Evolutionary conservation across 2,113 vertebrate genomes (phyloP).

Genomic region (Gymnocephalus cernua): DNA sequence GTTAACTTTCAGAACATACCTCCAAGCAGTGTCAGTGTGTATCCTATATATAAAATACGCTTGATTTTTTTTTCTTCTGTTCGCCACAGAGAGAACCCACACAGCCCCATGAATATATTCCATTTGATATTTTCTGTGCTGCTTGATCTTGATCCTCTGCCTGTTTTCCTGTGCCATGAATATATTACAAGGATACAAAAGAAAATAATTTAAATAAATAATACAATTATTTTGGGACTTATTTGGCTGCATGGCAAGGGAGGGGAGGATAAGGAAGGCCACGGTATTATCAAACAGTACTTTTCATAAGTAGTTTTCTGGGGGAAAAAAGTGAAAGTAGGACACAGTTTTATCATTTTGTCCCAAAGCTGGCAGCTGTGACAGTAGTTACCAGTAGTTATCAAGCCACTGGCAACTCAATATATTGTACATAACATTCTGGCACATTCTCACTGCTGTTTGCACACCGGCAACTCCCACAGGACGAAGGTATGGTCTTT

Average conservation of each 20-base stretch:
- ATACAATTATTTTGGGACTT: conserved; percentile 54
- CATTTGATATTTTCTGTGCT: conserved; percentile 76
- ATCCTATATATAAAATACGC: conserved; percentile 55
- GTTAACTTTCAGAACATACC: conserved; percentile 12
- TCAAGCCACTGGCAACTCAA: conserved; percentile 30
- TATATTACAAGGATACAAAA: conserved; percentile 75
- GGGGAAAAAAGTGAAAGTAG: conserved; percentile 54
- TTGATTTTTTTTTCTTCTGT: conserved; percentile 23
- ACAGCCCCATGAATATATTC: conserved; percentile 77
- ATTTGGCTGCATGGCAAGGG: conserved; percentile 2
- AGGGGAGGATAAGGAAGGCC: conserved; percentile 57
- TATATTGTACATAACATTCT: not conserved
- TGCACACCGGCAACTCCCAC: conserved; percentile 7
- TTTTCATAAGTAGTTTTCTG: conserved; percentile 64
- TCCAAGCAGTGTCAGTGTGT: conserved; percentile 24
- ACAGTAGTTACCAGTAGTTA: conserved; percentile 35
- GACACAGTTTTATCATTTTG: conserved; percentile 59
- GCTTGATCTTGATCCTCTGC: conserved; percentile 71
- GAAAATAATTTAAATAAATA: conserved; percentile 66
- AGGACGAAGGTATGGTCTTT: conserved; percentile 14
- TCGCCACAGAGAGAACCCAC: conserved; percentile 53
- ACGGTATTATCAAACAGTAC: conserved; percentile 49
- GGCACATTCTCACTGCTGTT: conserved; percentile 3
- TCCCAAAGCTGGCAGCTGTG: conserved; percentile 51
- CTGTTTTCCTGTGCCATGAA: conserved; percentile 73